These are phyloP conservation scores for Thermophis baileyi DNA, from an alignment of 2,113 vertebrate species.

Conservation along the genomic window DNA sequence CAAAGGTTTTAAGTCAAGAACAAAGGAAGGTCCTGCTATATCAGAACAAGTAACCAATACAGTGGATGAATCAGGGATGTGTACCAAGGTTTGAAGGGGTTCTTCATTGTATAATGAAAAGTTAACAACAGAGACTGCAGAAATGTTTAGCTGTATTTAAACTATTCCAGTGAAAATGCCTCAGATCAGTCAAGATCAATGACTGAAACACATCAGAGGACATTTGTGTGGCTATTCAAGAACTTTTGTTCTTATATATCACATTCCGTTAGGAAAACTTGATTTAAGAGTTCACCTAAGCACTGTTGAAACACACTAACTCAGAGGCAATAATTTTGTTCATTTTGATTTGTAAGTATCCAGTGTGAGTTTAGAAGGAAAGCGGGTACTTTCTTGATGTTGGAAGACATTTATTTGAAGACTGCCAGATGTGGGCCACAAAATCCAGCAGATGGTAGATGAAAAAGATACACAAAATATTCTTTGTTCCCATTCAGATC, in stretches of 20 bases:
- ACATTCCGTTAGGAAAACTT: not conserved
- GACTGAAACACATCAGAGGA: not conserved
- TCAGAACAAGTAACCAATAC: not conserved
- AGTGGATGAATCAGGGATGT: slow-evolving; percentile 37
- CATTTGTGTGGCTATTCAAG: not conserved
- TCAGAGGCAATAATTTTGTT: not conserved
- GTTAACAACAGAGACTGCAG: not conserved
- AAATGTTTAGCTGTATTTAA: not conserved
- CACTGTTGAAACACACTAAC: not conserved
- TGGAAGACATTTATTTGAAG: not conserved
- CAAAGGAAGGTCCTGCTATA: not conserved
- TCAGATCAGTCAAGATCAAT: not conserved
- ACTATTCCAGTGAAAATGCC: not conserved
- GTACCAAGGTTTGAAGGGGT: slow-evolving; percentile 74
- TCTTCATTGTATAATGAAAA: not conserved
- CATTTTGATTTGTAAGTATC: not conserved
- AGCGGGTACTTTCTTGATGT: not conserved
- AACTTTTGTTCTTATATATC: too few relatives aligned
- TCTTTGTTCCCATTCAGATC: not conserved
- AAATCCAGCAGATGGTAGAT: not conserved
- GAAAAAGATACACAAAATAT: not conserved
- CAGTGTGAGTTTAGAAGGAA: not conserved
- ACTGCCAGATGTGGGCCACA: not conserved
- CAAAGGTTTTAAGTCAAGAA: slow-evolving; percentile 72
- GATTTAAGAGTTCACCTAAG: not conserved